Evolutionary conservation across 1,140 invertebrate genomes (phyloP).

Genomic region (Zaprionus ornatus): DNA sequence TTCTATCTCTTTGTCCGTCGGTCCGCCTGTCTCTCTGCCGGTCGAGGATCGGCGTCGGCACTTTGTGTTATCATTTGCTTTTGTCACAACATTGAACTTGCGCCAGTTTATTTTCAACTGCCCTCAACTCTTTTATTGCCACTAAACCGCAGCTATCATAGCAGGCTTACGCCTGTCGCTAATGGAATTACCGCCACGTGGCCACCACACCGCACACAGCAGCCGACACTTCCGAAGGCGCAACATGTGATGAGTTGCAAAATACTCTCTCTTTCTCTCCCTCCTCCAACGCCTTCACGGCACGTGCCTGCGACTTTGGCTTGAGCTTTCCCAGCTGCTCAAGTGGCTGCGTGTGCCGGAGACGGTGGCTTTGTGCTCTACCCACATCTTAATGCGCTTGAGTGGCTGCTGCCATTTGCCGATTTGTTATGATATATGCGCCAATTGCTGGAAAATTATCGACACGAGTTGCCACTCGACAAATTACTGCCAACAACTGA

Average conservation of each 20-base stretch:
- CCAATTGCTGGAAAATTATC: constrained; percentile 50
- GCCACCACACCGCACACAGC: constrained; percentile 25
- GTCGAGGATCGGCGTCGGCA: constrained; percentile 53
- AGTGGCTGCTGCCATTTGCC: constrained; percentile 42
- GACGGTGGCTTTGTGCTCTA: neutral
- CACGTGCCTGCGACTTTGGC: constrained; percentile 33
- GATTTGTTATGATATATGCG: constrained; percentile 66
- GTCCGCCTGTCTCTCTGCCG: constrained; percentile 10
- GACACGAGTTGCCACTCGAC: constrained; percentile 47
- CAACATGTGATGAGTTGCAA: constrained; percentile 63
- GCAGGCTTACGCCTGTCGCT: constrained; percentile 70
- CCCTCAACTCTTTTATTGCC: constrained; percentile 63
- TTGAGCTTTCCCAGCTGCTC: constrained; percentile 49
- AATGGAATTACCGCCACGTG: constrained; percentile 74
- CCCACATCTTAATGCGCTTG: constrained; percentile 8
- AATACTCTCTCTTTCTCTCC: constrained; percentile 1
- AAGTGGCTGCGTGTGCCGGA: constrained; percentile 46
- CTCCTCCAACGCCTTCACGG: constrained; percentile 8
- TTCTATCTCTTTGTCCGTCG: constrained; percentile 19
- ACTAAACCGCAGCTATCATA: constrained; percentile 69
- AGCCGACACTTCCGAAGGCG: constrained; percentile 43
- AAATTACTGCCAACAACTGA: constrained; percentile 12
- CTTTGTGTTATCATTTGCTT: constrained; percentile 31
- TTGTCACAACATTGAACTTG: constrained; percentile 56
- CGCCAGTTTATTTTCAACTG: constrained; percentile 58